Percentiles rank a stretch among this genome's conserved stretches.
Evolutionary conservation across 1,140 invertebrate genomes (phyloP).

Genomic region (Antheraea mylitta): DNA sequence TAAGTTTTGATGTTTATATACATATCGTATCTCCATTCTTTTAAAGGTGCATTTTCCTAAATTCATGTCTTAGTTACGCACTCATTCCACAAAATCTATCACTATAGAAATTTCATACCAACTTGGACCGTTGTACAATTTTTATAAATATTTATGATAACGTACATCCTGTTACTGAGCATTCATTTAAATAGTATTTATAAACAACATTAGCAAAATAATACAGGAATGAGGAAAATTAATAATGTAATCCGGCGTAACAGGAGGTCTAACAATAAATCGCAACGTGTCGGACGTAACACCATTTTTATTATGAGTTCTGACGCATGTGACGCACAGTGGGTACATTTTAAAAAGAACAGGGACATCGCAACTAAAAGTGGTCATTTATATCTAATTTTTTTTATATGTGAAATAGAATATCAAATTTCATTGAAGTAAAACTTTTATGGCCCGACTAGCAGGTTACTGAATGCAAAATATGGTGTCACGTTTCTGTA

Average conservation of each 20-base stretch:
- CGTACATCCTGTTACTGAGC: neutral
- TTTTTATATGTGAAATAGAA: neutral
- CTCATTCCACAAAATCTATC: too few relatives aligned
- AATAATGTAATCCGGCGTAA: constrained; percentile 52
- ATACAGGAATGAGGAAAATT: constrained; percentile 40
- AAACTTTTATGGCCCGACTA: too few relatives aligned
- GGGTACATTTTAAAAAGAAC: neutral
- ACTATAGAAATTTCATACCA: too few relatives aligned
- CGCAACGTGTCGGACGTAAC: constrained; percentile 30
- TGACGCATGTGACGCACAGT: constrained; percentile 51
- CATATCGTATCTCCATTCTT: too few relatives aligned
- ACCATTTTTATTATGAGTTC: constrained; percentile 41
- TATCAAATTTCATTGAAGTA: too few relatives aligned
- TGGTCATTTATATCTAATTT: neutral
- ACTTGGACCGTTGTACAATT: neutral
- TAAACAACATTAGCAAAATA: constrained; percentile 29
- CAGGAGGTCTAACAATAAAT: constrained; percentile 68
- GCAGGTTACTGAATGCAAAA: too few relatives aligned
- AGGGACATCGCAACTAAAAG: neutral
- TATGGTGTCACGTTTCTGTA: too few relatives aligned
- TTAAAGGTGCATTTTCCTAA: too few relatives aligned
- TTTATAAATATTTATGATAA: neutral
- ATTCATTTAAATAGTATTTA: constrained; percentile 14
- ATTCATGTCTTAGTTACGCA: too few relatives aligned
- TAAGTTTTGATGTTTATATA: too few relatives aligned